Evolutionary conservation across 2,113 vertebrate species (phyloP).

Genomic region (Onychostruthus taczanowskii): DNA sequence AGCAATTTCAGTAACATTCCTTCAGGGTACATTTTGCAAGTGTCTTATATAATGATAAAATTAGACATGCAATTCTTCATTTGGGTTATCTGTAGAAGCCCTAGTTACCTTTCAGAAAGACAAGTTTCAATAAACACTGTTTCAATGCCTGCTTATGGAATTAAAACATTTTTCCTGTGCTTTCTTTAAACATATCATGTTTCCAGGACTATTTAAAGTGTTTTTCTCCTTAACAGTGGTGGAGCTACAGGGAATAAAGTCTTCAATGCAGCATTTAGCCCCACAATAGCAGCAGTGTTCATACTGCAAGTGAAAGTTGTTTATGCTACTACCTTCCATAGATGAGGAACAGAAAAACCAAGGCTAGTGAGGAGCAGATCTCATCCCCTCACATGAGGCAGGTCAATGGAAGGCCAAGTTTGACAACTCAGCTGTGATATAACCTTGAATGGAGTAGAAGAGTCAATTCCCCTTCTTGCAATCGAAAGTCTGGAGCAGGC

Average conservation of each 20-base stretch:
- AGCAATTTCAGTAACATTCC: not conserved
- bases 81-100: conserved; percentile 17
- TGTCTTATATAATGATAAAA: conserved; percentile 29
- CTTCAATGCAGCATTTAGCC: not conserved
- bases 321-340: not conserved
- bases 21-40: not conserved
- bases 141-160: conserved; percentile 40
- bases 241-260: not conserved
- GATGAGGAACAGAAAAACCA: not conserved
- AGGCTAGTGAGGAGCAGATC: not conserved
- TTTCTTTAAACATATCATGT: conserved; percentile 7
- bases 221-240: not conserved
- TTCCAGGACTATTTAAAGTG: not conserved
- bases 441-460: conserved; percentile 3
- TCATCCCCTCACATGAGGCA: not conserved
- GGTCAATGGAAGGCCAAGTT: conserved; percentile 52
- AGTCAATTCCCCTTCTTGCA: conserved; percentile 2
- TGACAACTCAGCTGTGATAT: conserved; percentile 24
- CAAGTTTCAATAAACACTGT: conserved; percentile 59
- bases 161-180: not conserved
- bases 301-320: not conserved
- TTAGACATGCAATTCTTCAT: not conserved
- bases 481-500: not conserved
- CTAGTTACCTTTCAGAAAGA: conserved; percentile 6
- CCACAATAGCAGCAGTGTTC: not conserved